Evolutionary conservation across 2,113 vertebrate species (phyloP).

Genomic region (Menidia beryllina): DNA sequence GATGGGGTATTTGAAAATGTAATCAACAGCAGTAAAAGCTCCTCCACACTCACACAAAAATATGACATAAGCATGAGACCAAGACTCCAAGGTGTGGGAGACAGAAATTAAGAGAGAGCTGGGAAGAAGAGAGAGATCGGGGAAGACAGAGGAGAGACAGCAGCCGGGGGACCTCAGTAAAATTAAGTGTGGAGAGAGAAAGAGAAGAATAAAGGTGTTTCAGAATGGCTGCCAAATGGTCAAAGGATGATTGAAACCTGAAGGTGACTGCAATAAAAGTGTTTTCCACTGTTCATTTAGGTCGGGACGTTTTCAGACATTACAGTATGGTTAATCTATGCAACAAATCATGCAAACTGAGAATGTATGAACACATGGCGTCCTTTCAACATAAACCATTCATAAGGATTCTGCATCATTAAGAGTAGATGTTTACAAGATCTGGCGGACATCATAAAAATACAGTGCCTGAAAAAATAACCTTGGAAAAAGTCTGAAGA

Average conservation of each 20-base stretch:
- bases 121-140: slow-evolving; percentile 51
- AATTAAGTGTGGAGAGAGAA: slow-evolving; percentile 10
- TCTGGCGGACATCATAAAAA: not conserved
- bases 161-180: slow-evolving; percentile 1
- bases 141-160: slow-evolving; percentile 16
- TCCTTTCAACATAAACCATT: not conserved
- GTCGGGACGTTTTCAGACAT: not conserved
- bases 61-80: slow-evolving; percentile 76
- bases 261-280: not conserved
- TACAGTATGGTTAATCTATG: not conserved
- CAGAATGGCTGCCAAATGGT: slow-evolving; percentile 12
- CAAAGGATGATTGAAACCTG: not conserved
- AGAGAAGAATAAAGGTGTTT: not conserved
- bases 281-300: not conserved
- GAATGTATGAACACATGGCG: not conserved
- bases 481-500: slow-evolving; percentile 16
- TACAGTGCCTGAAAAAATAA: not conserved
- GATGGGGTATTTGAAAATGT: slow-evolving; percentile 24
- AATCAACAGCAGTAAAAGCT: slow-evolving; percentile 45
- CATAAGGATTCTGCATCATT: not conserved
- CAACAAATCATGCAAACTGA: not conserved
- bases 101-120: slow-evolving; percentile 33
- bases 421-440: not conserved
- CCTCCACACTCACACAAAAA: slow-evolving; percentile 58
- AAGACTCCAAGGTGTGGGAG: slow-evolving; percentile 66